Conservation (phyloP, 2,797 vertebrate genomes). For the Podarcis siculus region DNA sequence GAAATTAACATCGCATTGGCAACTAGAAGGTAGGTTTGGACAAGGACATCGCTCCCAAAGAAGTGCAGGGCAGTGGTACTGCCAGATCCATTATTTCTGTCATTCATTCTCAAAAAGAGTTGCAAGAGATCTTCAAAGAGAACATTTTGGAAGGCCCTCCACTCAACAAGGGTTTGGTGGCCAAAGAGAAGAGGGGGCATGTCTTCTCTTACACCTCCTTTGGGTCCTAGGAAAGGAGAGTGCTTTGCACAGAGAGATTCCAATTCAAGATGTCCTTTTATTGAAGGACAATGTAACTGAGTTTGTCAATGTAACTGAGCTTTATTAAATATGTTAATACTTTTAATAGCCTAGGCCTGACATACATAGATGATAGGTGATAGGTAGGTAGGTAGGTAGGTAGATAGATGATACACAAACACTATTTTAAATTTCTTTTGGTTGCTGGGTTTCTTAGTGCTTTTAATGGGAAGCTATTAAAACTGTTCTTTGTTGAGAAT, state of each 20-base stretch:
- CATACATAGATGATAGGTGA: neutral
- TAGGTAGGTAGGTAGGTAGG: too few relatives aligned
- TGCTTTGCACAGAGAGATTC: too few relatives aligned
- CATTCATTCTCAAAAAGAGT: neutral
- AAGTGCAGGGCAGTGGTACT: conserved; percentile 1
- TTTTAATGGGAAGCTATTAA: conserved; percentile 43
- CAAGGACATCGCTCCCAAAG: conserved; percentile 41
- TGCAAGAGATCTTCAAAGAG: neutral
- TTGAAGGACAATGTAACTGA: neutral
- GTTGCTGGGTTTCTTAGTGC: neutral
- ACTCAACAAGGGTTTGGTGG: neutral
- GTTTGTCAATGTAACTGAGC: neutral
- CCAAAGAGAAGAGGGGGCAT: neutral
- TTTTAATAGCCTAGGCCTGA: neutral
- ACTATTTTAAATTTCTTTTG: neutral
- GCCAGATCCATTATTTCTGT: neutral
- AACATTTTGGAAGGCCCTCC: neutral
- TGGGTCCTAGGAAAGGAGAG: too few relatives aligned
- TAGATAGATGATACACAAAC: neutral
- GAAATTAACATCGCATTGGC: conserved; percentile 53
- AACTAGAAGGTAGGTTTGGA: conserved; percentile 35
- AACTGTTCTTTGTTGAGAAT: conserved; percentile 20
- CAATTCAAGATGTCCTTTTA: neutral
- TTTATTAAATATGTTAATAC: neutral
- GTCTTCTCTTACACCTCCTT: neutral